Conservation (phyloP, 2,888 invertebrate genomes). For the Xanthia togata region DNA sequence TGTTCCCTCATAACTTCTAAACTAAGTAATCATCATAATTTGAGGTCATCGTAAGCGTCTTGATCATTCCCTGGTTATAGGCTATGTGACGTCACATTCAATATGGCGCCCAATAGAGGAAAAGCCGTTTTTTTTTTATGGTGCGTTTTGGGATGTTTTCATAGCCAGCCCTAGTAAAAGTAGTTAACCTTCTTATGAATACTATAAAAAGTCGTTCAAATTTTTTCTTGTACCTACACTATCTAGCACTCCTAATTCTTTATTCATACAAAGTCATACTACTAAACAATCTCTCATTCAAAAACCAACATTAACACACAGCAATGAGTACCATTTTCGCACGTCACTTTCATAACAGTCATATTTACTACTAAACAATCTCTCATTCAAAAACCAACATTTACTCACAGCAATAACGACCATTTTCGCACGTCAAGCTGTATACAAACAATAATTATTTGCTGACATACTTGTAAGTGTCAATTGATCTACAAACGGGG, state of each 20-base stretch:
- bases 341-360: no score
- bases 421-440: neutral
- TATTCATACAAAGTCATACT: neutral
- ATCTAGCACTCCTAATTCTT: conserved; percentile 1
- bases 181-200: no score
- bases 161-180: no score
- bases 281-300: neutral
- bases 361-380: neutral
- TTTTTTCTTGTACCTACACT: neutral
- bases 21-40: no score
- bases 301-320: neutral
- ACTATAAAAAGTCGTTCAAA: neutral
- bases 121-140: no score
- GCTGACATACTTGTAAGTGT: conserved; percentile 36
- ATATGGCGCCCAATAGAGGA: no score
- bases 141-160: no score
- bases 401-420: rapidly evolving
- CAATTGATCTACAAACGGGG: conserved; percentile 42
- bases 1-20: no score
- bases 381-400: neutral
- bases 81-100: no score
- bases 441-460: conserved; percentile 20
- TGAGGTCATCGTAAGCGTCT: no score
- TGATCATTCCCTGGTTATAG: no score
- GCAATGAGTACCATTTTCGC: neutral